These are phyloP conservation scores for Crotalus viridis DNA, from an alignment of 2,113 vertebrate genomes.

Conservation along the genomic window DNA sequence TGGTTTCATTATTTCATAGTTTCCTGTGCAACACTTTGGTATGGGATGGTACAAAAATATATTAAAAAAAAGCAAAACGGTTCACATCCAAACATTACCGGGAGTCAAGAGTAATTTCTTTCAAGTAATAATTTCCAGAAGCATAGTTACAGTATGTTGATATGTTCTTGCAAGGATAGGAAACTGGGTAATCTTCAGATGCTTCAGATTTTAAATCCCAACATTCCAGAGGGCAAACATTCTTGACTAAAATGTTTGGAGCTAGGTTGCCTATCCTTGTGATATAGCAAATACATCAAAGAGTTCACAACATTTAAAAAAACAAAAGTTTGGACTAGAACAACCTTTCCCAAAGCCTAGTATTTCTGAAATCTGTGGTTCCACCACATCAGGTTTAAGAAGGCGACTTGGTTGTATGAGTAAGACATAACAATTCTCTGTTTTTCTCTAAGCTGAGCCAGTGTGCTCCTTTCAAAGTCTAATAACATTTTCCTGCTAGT, in stretches of 20 bases:
- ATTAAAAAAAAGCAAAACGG: background rate
- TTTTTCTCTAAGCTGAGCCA: slow-evolving; percentile 1
- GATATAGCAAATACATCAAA: background rate
- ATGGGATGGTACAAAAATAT: background rate
- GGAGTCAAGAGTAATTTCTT: background rate
- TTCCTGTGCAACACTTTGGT: background rate
- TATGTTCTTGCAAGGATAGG: background rate
- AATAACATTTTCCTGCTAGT: background rate
- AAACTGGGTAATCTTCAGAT: background rate
- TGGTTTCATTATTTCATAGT: background rate
- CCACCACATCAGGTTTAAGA: background rate
- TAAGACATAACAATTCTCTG: slow-evolving; percentile 10
- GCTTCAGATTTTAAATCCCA: background rate
- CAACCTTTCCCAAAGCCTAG: background rate
- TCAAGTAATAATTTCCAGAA: background rate
- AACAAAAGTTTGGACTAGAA: background rate
- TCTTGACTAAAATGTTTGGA: background rate
- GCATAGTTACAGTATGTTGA: background rate
- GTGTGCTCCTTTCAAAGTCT: background rate
- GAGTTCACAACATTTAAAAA: background rate
- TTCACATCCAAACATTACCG: background rate
- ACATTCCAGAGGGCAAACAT: background rate
- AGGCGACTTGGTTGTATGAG: background rate
- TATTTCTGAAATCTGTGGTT: background rate
- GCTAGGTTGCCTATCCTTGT: background rate